A percentile compares a stretch with the other conserved stretches of the same genome.
Evolutionary conservation across 2,797 vertebrate species (phyloP).

Genomic region (Crenuchus spilurus): DNA sequence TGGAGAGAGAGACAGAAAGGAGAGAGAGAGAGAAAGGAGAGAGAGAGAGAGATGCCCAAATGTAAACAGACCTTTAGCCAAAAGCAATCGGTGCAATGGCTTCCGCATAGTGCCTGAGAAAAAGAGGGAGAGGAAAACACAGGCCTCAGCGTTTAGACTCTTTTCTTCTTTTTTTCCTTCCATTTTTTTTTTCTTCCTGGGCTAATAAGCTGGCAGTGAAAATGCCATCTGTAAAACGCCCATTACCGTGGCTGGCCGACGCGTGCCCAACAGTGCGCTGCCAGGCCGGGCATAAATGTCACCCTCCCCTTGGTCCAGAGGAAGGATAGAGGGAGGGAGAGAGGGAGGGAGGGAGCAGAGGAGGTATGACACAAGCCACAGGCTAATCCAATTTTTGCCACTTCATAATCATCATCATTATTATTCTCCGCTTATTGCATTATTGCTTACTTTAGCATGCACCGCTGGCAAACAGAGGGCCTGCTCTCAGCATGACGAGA

Average conservation of each 20-base stretch:
- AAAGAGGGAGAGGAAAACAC: not conserved
- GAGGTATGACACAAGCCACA: not conserved
- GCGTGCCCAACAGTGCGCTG: slow-evolving; percentile 15
- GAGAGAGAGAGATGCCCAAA: not conserved
- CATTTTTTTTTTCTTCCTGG: slow-evolving; percentile 52
- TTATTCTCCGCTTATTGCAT: not conserved
- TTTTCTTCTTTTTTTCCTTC: not conserved
- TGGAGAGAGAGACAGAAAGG: not conserved
- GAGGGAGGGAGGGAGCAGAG: not conserved
- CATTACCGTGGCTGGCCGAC: slow-evolving; percentile 20
- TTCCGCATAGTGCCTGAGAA: not conserved
- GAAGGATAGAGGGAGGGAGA: not conserved
- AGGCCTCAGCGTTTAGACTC: not conserved
- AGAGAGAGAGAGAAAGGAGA: not conserved
- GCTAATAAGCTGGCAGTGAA: slow-evolving; percentile 12
- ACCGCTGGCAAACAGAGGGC: not conserved
- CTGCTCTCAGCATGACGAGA: not conserved
- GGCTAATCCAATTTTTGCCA: slow-evolving; percentile 4
- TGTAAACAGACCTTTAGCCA: not conserved
- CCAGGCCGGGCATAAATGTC: slow-evolving; percentile 25
- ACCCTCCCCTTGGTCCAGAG: slow-evolving; percentile 14
- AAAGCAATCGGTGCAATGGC: not conserved
- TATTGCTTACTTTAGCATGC: not conserved
- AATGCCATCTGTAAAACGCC: slow-evolving; percentile 38
- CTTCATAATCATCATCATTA: slow-evolving; percentile 8